Base-by-base conservation (phyloP, 2,113 vertebrate species). In the Paramormyrops kingsleyae region DNA sequence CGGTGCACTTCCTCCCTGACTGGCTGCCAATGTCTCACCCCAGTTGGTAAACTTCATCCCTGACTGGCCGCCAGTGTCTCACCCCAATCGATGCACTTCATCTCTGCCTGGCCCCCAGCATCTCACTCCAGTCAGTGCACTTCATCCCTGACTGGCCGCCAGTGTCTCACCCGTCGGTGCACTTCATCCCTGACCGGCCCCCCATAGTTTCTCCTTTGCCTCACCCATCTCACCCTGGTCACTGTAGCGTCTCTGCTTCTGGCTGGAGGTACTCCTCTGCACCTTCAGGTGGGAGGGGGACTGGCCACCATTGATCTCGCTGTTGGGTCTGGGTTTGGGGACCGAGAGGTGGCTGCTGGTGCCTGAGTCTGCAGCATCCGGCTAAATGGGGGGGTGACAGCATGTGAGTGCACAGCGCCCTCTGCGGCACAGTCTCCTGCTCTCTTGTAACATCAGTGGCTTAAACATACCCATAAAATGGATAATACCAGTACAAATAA, bases 231-330 rank as follows among this genome's bases (percentile, higher is more conserved):
- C 91, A 99, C 99, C 98, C n/a, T 99, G 99, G 88, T 99, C 99
- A 74, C 98, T 99, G 95, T 99, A 99, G 74, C 99, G 97, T 90
- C 98, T 94, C 93, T 98, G 97, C 87, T 99, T 99, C 94, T 99
- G 98, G 93, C 96, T 98, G 91, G 99, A 99, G 91, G 96, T 93
- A 90, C 97, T 99, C 95, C 98, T 96, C 94, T 99, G 98, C 90
- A 98, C 98, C 94, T 98, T 99, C 94, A 97, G 97, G 93, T 99
- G 99, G 1, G 95, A 94, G 89, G 98, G 98, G 21, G 98, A 99
- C 95, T 99, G 98, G 91, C 98, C 98, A 89, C 95, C 97, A 92
- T 96, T 99, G 90, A 99, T 96, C 94, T 99, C 99, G 86, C 97
- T 97, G 95, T 96, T 97, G 88, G 97, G 96, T 93, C 97, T 95